Conservation (phyloP, 2,113 vertebrate species). For the Serilophus lunatus region DNA sequence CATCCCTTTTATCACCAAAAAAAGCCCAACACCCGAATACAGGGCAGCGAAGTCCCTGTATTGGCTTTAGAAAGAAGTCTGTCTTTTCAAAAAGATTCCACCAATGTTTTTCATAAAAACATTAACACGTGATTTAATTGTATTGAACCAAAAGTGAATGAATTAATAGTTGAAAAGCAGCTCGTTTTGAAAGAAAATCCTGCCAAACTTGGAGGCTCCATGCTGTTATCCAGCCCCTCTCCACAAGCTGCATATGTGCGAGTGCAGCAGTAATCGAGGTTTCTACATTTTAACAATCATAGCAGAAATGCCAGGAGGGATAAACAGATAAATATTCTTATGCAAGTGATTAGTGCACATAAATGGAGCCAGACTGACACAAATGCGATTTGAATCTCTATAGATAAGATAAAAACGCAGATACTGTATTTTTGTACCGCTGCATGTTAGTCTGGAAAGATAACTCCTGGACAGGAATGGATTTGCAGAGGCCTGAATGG, state of each 20-base stretch:
- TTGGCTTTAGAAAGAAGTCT: background rate
- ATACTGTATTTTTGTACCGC: background rate
- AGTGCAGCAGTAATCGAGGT: background rate
- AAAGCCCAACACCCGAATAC: background rate
- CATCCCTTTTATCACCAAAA: background rate
- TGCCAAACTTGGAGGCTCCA: background rate
- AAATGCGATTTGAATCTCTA: background rate
- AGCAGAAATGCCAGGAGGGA: background rate
- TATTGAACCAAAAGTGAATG: background rate
- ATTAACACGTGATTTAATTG: background rate
- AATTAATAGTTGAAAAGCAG: background rate
- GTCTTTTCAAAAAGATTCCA: background rate
- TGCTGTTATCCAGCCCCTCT: background rate
- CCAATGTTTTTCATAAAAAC: background rate
- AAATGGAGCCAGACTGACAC: background rate
- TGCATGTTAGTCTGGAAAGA: background rate
- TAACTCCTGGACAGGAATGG: background rate
- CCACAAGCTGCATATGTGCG: accelerated
- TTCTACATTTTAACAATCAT: background rate
- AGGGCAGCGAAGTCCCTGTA: background rate
- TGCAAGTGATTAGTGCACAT: background rate
- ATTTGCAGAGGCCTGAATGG: background rate
- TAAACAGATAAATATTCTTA: conserved; percentile 31
- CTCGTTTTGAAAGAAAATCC: background rate
- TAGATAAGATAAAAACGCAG: background rate